Evolutionary conservation across 2,797 vertebrate genomes (phyloP).

Genomic region (Basileuterus tristriatus): DNA sequence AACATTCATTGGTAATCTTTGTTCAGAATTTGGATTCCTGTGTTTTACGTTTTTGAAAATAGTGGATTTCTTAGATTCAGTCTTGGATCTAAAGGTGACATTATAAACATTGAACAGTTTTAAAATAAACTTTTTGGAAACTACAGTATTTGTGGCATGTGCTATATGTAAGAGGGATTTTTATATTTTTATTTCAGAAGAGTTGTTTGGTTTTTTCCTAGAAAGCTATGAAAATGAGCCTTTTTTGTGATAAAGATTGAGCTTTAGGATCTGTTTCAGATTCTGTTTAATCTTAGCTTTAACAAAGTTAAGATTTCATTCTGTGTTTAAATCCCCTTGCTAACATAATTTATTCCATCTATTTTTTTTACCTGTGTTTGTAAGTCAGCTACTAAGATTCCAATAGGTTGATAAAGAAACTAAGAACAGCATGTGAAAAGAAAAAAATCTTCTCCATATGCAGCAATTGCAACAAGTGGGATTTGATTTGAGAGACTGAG

Average conservation of each 20-base stretch:
- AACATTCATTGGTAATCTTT: not conserved
- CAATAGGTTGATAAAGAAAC: rapidly evolving
- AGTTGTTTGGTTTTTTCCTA: not conserved
- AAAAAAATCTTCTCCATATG: not conserved
- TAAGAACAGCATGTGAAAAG: not conserved
- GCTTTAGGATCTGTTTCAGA: not conserved
- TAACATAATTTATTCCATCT: not conserved
- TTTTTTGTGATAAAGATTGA: not conserved
- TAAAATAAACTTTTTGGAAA: not conserved
- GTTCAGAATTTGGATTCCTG: not conserved
- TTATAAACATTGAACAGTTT: not conserved
- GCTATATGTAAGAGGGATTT: not conserved
- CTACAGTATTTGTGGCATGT: not conserved
- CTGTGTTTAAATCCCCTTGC: not conserved
- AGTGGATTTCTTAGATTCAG: not conserved
- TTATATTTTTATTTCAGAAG: not conserved
- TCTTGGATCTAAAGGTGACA: not conserved
- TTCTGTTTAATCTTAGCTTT: not conserved
- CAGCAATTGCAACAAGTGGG: not conserved
- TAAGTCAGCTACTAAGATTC: not conserved
- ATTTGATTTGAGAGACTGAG: not conserved
- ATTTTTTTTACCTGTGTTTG: not conserved
- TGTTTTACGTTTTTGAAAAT: not conserved
- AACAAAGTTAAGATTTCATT: not conserved
- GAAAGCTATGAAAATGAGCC: not conserved